phyloP scores from a whole-genome alignment of 1,140 invertebrate species.

The Cydia amplana region DNA sequence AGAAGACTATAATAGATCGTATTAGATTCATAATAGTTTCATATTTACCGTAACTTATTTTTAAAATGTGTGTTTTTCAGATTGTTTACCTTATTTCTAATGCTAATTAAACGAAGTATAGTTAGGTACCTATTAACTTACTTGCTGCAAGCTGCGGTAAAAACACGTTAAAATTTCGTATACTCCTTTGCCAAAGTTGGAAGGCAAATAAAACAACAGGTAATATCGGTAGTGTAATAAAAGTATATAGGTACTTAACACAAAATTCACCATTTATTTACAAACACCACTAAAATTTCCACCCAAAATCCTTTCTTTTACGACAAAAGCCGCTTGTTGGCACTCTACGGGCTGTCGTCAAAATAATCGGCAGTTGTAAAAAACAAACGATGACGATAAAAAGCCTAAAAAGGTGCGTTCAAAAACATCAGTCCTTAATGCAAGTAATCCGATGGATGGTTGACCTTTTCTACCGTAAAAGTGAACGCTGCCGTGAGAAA shows the following conservation, averaged over 20 bases:
- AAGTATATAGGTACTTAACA: too few relatives aligned
- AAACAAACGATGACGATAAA: slow-evolving; percentile 31
- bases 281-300: slow-evolving; percentile 4
- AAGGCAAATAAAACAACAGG: neutral
- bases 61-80: too few relatives aligned
- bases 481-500: slow-evolving; percentile 27
- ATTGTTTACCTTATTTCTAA: too few relatives aligned
- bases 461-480: slow-evolving; percentile 28
- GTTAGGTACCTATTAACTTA: too few relatives aligned
- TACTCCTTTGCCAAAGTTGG: too few relatives aligned
- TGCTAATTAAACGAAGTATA: too few relatives aligned
- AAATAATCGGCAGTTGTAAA: slow-evolving; percentile 33
- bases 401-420: slow-evolving; percentile 28
- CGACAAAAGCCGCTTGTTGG: slow-evolving; percentile 3
- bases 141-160: too few relatives aligned
- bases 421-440: slow-evolving; percentile 27
- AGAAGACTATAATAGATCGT: too few relatives aligned
- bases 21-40: too few relatives aligned
- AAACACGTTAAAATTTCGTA: too few relatives aligned
- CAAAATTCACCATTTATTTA: neutral
- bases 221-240: neutral
- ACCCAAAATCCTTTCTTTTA: slow-evolving; percentile 4
- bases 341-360: slow-evolving; percentile 18
- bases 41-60: too few relatives aligned
- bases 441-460: slow-evolving; percentile 32